These are phyloP conservation scores for Drosophila barbarae DNA, from an alignment of 2,888 invertebrate species.

Conservation along the genomic window DNA sequence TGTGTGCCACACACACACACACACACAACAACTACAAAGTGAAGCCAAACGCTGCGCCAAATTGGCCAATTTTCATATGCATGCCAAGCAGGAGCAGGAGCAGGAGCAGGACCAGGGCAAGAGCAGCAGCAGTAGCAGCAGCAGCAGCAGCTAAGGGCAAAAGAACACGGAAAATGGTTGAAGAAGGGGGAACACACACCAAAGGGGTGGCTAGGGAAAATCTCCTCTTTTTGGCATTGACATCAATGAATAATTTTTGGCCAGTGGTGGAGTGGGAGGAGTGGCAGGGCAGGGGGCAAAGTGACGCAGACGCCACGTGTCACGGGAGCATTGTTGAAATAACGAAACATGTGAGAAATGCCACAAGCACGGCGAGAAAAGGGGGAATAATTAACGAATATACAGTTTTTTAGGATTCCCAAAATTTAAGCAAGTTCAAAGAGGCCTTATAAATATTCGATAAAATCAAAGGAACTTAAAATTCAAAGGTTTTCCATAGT, in stretches of 20 bases:
- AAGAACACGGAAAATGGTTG: neutral
- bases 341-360: slow-evolving; percentile 34
- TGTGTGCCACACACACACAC: neutral
- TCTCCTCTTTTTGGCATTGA: slow-evolving; percentile 52
- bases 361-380: slow-evolving; percentile 20
- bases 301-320: slow-evolving; percentile 34
- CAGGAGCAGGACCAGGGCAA: no score
- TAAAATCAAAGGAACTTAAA: neutral
- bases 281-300: neutral
- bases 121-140: slow-evolving; percentile 6
- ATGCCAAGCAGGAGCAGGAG: slow-evolving; percentile 41
- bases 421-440: neutral
- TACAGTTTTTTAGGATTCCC: neutral
- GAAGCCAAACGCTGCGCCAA: slow-evolving; percentile 53
- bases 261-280: neutral
- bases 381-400: neutral
- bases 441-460: neutral
- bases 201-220: slow-evolving; percentile 12
- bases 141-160: slow-evolving; percentile 29
- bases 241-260: slow-evolving; percentile 51
- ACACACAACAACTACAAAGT: slow-evolving; percentile 35
- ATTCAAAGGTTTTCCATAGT: fast-evolving
- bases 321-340: slow-evolving; percentile 40
- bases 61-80: slow-evolving; percentile 65
- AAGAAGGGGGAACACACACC: neutral